These are phyloP conservation scores for Aegithalos caudatus DNA, from an alignment of 2,113 vertebrate genomes.

Conservation along the genomic window DNA sequence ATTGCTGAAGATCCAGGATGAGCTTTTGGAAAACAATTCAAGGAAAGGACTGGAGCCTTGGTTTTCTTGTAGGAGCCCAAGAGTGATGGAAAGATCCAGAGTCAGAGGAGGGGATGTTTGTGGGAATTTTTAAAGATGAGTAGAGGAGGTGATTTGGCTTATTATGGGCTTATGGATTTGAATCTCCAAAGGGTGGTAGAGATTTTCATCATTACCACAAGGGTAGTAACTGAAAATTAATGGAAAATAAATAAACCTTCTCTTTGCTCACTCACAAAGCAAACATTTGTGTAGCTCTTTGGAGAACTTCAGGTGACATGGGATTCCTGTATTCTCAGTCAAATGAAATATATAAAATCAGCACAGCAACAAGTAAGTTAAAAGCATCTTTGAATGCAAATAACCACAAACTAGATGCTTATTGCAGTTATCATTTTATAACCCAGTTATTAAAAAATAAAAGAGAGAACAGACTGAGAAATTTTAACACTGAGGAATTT, in stretches of 20 bases:
- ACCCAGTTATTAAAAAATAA: neutral
- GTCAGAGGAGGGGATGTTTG: neutral
- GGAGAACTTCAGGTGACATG: neutral
- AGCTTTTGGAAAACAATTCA: neutral
- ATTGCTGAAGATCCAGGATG: neutral
- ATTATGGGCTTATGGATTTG: neutral
- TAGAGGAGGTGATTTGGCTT: neutral
- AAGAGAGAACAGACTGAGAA: rapidly evolving
- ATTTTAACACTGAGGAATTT: neutral
- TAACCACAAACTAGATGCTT: neutral
- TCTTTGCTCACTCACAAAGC: neutral
- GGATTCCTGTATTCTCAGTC: neutral
- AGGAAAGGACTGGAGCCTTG: neutral
- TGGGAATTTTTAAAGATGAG: neutral
- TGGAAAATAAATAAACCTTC: neutral
- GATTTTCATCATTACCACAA: neutral
- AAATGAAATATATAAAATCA: neutral
- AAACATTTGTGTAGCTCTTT: neutral
- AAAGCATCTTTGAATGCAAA: neutral
- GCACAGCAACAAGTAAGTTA: neutral
- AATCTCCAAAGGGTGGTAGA: neutral
- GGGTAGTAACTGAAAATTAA: neutral
- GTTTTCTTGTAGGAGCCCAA: neutral
- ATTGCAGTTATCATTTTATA: neutral
- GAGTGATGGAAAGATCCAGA: neutral